Conservation (phyloP, 2,888 invertebrate species). For the Julus scandinavius region DNA sequence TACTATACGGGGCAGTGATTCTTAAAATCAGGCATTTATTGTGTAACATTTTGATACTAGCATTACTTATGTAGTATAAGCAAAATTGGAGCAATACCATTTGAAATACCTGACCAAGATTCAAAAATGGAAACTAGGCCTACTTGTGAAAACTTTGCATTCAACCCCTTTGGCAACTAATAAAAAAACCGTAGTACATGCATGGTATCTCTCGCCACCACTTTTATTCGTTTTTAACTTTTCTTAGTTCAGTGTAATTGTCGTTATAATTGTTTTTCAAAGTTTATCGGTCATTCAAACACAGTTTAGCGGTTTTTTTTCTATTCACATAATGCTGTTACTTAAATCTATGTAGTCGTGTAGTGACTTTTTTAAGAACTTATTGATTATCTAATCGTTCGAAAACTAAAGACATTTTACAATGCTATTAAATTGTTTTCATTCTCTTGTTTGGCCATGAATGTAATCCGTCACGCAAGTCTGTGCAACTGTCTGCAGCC, state of each 20-base stretch:
- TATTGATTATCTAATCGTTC: constrained; percentile 25
- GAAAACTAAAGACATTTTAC: background rate
- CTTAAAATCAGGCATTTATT: too few relatives aligned
- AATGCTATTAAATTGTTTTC: constrained; percentile 5
- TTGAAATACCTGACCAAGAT: background rate
- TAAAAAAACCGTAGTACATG: background rate
- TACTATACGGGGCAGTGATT: too few relatives aligned
- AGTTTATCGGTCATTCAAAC: background rate
- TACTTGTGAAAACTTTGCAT: background rate
- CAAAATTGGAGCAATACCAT: background rate
- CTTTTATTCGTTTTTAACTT: background rate
- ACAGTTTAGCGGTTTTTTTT: background rate
- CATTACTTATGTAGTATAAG: too few relatives aligned
- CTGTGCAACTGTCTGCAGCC: background rate
- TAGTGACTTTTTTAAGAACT: background rate
- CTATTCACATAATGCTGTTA: background rate
- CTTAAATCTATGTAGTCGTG: background rate
- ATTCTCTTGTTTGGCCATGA: background rate
- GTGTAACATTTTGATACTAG: too few relatives aligned
- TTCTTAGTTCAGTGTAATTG: background rate
- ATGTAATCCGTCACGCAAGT: constrained; percentile 11
- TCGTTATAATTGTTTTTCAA: constrained; percentile 36
- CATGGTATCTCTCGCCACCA: background rate
- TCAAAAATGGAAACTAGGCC: background rate
- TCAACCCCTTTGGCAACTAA: background rate